Evolutionary conservation across 2,888 invertebrate species (phyloP).

Genomic region (Archips crataeganus): DNA sequence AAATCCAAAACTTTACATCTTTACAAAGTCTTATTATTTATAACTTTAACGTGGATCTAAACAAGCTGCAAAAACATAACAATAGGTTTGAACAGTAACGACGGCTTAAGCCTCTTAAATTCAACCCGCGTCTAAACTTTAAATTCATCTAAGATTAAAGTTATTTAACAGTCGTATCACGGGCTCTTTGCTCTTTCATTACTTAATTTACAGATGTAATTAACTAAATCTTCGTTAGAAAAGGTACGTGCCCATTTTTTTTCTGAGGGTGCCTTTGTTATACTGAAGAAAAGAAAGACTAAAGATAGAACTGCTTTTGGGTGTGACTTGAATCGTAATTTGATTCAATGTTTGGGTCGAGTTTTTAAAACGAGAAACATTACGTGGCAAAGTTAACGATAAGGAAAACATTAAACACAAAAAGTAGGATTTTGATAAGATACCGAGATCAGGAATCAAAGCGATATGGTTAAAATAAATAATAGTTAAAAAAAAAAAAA

Average conservation of each 20-base stretch:
- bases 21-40: neutral
- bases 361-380: slow-evolving; percentile 11
- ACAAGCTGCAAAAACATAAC: neutral
- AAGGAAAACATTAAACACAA: neutral
- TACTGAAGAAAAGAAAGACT: slow-evolving; percentile 43
- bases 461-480: too few species aligned
- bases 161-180: slow-evolving; percentile 50
- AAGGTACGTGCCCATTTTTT: slow-evolving; percentile 48
- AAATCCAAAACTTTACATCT: neutral
- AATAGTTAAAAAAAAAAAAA: too few species aligned
- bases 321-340: slow-evolving; percentile 44
- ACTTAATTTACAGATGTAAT: slow-evolving; percentile 59
- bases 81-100: slow-evolving; percentile 19
- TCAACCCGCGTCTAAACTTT: slow-evolving; percentile 39
- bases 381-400: neutral
- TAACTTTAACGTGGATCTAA: neutral
- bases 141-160: slow-evolving; percentile 43
- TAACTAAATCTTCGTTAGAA: slow-evolving; percentile 56
- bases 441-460: too few species aligned
- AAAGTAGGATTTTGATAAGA: neutral
- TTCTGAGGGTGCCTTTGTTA: slow-evolving; percentile 40
- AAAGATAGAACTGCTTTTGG: slow-evolving; percentile 44
- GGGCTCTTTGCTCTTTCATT: slow-evolving; percentile 54
- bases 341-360: slow-evolving; percentile 7
- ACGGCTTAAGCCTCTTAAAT: slow-evolving; percentile 20